Conservation (phyloP, 2,113 vertebrate genomes). For the Onychostruthus taczanowskii region DNA sequence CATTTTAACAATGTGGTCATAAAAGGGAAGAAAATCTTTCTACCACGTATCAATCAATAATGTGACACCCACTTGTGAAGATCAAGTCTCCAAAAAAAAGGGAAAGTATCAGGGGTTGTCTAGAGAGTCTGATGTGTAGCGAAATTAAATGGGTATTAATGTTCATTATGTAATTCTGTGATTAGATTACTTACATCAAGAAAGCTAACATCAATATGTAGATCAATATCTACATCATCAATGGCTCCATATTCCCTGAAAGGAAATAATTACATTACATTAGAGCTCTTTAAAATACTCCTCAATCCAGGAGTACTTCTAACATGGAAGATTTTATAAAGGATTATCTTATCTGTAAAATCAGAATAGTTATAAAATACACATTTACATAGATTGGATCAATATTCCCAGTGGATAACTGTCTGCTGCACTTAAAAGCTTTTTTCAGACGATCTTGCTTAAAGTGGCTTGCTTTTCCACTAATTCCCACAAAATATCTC, state of each 20-base stretch:
- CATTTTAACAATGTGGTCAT: neutral
- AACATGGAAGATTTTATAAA: neutral
- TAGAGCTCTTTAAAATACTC: conserved; percentile 4
- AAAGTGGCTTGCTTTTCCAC: neutral
- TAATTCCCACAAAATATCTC: neutral
- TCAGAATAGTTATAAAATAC: neutral
- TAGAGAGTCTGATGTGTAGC: neutral
- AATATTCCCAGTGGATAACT: neutral
- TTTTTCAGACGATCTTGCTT: neutral
- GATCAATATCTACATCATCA: conserved; percentile 92
- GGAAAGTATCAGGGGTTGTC: neutral
- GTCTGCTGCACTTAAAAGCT: neutral
- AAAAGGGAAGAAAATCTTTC: neutral
- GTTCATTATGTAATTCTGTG: neutral
- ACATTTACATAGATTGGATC: neutral
- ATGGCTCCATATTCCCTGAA: conserved; percentile 93
- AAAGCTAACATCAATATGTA: conserved; percentile 91
- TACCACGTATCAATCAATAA: neutral
- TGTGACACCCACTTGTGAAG: neutral
- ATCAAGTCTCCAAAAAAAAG: neutral
- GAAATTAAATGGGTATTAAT: conserved; percentile 36
- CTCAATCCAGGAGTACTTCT: neutral
- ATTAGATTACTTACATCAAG: conserved; percentile 86
- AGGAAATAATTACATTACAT: conserved; percentile 52
- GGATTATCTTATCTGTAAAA: conserved; percentile 6